phyloP scores from a whole-genome alignment of 2,888 invertebrate genomes.

The Venusia cambrica region DNA sequence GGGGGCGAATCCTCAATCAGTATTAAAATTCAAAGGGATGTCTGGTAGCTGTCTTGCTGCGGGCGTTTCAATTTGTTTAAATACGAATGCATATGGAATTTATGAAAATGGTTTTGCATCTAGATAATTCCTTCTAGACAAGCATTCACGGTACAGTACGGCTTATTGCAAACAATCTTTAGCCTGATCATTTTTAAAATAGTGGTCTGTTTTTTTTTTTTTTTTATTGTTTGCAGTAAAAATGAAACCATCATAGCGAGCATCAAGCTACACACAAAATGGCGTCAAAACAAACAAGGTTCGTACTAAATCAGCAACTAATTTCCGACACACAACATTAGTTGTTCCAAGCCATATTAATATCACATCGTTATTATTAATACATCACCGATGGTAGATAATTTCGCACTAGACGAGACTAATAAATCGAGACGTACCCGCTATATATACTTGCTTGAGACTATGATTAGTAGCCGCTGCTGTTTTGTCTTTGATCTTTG shows the following conservation, averaged over 20 bases:
- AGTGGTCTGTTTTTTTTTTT: too few relatives aligned
- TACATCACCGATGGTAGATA: conserved; percentile 52
- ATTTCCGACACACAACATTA: conserved; percentile 48
- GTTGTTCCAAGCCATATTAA: conserved; percentile 51
- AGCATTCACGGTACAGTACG: too few relatives aligned
- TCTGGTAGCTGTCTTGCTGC: conserved; percentile 40
- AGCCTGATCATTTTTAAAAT: too few relatives aligned
- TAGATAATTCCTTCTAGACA: conserved; percentile 9
- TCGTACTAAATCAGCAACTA: conserved; percentile 3
- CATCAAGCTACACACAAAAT: too few relatives aligned
- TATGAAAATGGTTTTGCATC: conserved; percentile 24
- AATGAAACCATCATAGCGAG: too few relatives aligned
- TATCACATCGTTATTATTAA: conserved; percentile 57
- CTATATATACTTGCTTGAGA: conserved; percentile 34
- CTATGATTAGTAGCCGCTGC: conserved; percentile 28
- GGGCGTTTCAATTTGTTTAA: conserved; percentile 64
- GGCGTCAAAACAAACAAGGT: too few relatives aligned
- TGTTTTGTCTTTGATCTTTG: conserved; percentile 15
- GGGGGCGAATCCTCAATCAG: conserved; percentile 65
- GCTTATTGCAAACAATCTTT: too few relatives aligned
- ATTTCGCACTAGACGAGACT: conserved; percentile 39
- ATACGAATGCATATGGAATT: conserved; percentile 29
- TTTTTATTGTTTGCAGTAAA: too few relatives aligned
- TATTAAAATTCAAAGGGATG: conserved; percentile 61
- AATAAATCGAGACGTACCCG: conserved; percentile 38